Base-by-base conservation (phyloP, 2,113 vertebrate species). In the Hystrix brachyura region DNA sequence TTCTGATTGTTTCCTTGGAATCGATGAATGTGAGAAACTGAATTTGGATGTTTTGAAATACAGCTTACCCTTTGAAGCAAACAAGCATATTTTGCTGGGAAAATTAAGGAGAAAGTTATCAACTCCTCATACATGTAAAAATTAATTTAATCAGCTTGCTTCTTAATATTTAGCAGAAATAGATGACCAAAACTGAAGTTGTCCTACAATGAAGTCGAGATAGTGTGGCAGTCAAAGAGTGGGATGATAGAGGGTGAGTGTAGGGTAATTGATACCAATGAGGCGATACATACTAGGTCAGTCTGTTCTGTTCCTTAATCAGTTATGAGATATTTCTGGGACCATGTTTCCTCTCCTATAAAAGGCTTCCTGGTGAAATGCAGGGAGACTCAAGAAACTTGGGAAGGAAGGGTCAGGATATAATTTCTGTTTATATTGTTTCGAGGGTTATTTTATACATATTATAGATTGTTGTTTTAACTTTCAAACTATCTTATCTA, bases 1-100 rank as follows among this genome's bases (percentile, higher is more conserved):
- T 76, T 91, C 32, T 91, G 2, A 65, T 76, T 87, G 96, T 60
- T 87, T 95, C 85, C 69, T 97, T 94, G 62, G n/a, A 64, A 80
- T 5, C 72, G 71, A 87, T 57, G 59, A 97, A 91, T 91, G 51
- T 88, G 64, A 97, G 38, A 94, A 88, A 15, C 32, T 93, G 62
- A 6, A 88, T 81, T 69, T 67, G 67, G 13, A 76, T 64, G 83
- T 69, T 64, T 86, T 32, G 29, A 90, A 83, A 92, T 9, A 89
- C 3, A 94, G 15, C 29, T 91, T 94, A 93, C 55, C 19, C 51
- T 95, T 69, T 91, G 62, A 48, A 13, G 34, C 29, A 95, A 95
- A 46, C 3, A 94, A 60, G 32, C 19, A 78, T 79, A 79, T 64
- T 84, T 57, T 72, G 48, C 59, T 65, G 21, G n/a, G 32, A 97